Base-by-base conservation (phyloP, 2,888 invertebrate species). In the Piscicola geometra region DNA sequence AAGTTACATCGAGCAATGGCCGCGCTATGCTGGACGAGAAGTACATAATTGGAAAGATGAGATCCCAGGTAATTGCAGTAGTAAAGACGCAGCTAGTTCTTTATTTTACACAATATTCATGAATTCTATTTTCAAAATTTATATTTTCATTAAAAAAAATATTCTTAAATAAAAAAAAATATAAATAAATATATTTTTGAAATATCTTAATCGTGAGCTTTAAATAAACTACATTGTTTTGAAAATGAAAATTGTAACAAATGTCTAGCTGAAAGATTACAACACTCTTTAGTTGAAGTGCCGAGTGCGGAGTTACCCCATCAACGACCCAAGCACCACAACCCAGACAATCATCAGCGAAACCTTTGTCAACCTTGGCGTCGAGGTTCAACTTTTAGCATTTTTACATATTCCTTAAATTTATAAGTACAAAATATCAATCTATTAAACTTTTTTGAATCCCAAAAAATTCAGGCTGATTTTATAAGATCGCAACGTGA, bases 11-110 rank as follows among this genome's bases (percentile, higher is more conserved):
- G 1, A 47, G 71, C 30, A 71, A 71, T 21, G 50, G 36, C 30
- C 41, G 71, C 18, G 71, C 50, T 2, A 18, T 32, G 30, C 32
- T 71, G 52, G n/a, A 28, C 1, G 47, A 71, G 28, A 71, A 47
- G 1, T 71, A 47, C 52, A 47, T 71, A 30, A 30, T 47, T 25
- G 50, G 50, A 30, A 71, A 71, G 32, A 71, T 71, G 71, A 71
- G 50, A 25, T 50, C 41, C n/a, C 71, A 71, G 32, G 71, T 50
- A 18, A 71, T 12, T 32, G 18, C 5, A 15, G 3, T 67, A 33
- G 32, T 30, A 71, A 33, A 35, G 21, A 33, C 64, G 64, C 21
- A 33, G 21, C 28, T 71, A 47, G 71, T 71, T 47, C 12, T 67
- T 67, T 33, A 67, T 67, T 67, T 67, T 32, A 5, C 30, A 9